A percentile compares a stretch with the other conserved stretches of the same genome.
These are phyloP conservation scores for Dynastes tityus DNA, from an alignment of 2,888 invertebrate genomes.

Conservation along the genomic window DNA sequence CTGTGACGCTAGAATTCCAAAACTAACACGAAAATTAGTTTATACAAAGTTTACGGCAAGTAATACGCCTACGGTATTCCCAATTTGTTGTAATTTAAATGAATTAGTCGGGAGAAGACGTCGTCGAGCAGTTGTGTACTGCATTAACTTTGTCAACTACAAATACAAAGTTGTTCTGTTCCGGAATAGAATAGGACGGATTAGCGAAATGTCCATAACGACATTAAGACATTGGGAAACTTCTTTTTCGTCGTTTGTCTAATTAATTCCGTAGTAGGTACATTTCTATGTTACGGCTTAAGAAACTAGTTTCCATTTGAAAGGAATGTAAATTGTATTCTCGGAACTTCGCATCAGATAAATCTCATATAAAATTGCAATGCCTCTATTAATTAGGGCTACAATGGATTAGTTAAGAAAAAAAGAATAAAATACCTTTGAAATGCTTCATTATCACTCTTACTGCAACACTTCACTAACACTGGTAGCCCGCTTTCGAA, in stretches of 20 bases:
- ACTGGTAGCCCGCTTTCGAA: no score
- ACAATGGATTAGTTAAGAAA: no score
- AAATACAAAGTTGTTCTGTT: not conserved
- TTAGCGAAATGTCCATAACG: not conserved
- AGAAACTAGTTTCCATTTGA: no score
- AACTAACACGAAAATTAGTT: conserved; percentile 1
- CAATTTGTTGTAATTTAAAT: conserved; percentile 18
- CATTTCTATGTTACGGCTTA: no score
- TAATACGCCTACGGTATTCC: conserved; percentile 18
- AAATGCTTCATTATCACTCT: no score
- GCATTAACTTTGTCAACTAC: not conserved
- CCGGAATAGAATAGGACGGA: not conserved
- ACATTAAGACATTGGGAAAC: not conserved
- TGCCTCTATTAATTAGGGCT: no score
- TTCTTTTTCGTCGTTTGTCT: not conserved
- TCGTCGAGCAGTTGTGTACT: not conserved
- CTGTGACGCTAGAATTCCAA: not conserved
- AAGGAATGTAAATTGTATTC: no score
- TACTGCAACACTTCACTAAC: no score
- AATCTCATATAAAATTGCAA: no score
- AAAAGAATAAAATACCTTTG: no score
- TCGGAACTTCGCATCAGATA: no score
- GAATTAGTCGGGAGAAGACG: not conserved
- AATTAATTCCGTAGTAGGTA: no score
- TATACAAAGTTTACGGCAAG: conserved; percentile 17